A percentile compares a stretch with the other conserved stretches of the same genome.
These are phyloP conservation scores for Zaprionus lachaisei DNA, from an alignment of 1,140 invertebrate genomes.

Conservation along the genomic window DNA sequence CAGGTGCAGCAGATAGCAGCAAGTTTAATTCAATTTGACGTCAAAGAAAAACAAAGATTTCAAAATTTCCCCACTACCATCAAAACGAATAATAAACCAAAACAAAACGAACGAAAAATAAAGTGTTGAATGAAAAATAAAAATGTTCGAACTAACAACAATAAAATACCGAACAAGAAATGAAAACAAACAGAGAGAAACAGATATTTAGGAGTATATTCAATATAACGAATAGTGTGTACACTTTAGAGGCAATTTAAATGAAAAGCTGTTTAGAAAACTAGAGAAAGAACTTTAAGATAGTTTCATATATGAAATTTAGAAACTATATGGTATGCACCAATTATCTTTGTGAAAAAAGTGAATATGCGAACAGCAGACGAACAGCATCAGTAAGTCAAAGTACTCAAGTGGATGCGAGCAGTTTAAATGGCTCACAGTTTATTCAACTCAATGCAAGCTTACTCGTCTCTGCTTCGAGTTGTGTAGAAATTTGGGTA, in stretches of 20 bases:
- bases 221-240: constrained; percentile 2
- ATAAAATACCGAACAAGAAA: constrained; percentile 23
- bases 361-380: neutral
- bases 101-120: constrained; percentile 34
- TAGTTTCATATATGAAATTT: neutral
- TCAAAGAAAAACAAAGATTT: constrained; percentile 39
- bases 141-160: constrained; percentile 28
- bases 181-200: constrained; percentile 18
- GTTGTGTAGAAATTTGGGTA: neutral
- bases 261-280: neutral
- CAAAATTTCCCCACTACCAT: constrained; percentile 17
- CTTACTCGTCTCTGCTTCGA: neutral
- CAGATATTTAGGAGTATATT: neutral
- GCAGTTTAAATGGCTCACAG: constrained; percentile 10
- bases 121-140: constrained; percentile 39
- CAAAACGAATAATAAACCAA: neutral
- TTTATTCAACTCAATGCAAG: constrained; percentile 39
- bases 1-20: constrained; percentile 22
- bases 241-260: neutral
- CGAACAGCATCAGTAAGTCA: neutral
- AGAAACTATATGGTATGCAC: neutral
- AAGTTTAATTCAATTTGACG: constrained; percentile 63
- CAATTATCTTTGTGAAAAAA: neutral
- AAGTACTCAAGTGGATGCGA: neutral
- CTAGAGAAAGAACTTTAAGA: neutral